Base-by-base conservation (phyloP, 2,888 invertebrate genomes). In the Phengaris arion region DNA sequence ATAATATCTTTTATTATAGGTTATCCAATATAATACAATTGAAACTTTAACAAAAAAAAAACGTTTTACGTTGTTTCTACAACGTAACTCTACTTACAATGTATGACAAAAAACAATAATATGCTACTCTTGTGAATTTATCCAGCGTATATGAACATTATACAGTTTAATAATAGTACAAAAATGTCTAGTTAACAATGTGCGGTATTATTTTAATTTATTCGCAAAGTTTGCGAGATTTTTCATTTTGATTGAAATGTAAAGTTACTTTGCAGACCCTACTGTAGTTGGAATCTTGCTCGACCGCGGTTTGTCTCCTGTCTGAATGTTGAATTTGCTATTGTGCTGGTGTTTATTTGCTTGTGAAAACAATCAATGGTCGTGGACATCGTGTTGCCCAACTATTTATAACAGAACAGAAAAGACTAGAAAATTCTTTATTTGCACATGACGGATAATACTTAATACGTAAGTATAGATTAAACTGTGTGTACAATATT, bases 241-340 rank as follows among this genome's bases (percentile, higher is more conserved):
- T 64, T 64, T 35, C 10, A 35, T 12, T 35, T 2, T 2, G 35
- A 64, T 64, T 35, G 59, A 59, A 59, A 22, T 22, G 59, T 77
- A 79, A 76, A 77, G 75, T 74, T 77, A 4, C 74, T 77, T 76
- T 76, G 74, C 74, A 76, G 74, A 74, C 77, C 76, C 77, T 75
- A 76, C 77, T 74, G 59, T 74, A 70, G 76, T 68, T 75, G 75
- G 72, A 54, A 72, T 54, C 72, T 72, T 54, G 52, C 10, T 77
- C 76, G 76, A 77, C 77, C 76, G 77, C 76, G 79, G 79, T 81
- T 81, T 80, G 81, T 81, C 79, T 79, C 74, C 77, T 80, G 80
- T 79, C 80, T 81, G 80, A 80, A 81, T 81, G 79, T 76, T 81
- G 79, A 81, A 81, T 81, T 78, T 76, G 77, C 77, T 78, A 77